Percentiles rank a stretch among this genome's conserved stretches.
phyloP scores from a whole-genome alignment of 30 jellyfish, hydroid and myxozoan genomes.

The Sanderia malayensis region DNA sequence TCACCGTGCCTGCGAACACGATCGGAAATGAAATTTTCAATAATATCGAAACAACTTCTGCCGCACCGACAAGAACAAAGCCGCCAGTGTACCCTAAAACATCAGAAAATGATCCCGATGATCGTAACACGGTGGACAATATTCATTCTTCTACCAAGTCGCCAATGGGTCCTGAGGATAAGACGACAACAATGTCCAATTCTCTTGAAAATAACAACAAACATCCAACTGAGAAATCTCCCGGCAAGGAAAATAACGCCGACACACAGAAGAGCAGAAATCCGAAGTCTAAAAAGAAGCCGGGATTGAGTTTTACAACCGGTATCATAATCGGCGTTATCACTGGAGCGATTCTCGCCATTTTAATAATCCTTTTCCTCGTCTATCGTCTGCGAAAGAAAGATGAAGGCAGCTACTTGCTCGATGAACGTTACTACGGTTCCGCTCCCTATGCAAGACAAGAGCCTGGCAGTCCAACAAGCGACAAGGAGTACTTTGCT shows the following conservation, averaged over 20 bases:
- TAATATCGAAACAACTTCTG: background rate
- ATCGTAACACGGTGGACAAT: slow-evolving; percentile 63
- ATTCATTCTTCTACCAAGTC: slow-evolving; percentile 25
- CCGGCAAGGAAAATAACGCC: slow-evolving; percentile 41
- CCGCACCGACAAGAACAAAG: background rate
- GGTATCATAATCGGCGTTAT: slow-evolving; percentile 94
- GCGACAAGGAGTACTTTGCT: slow-evolving; percentile 65
- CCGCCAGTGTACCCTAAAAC: background rate
- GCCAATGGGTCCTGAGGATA: background rate
- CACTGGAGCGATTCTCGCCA: slow-evolving; percentile 85
- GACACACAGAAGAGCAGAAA: slow-evolving; percentile 10
- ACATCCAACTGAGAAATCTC: slow-evolving; percentile 61
- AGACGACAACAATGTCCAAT: slow-evolving; percentile 1
- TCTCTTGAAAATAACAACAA: background rate
- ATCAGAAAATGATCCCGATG: slow-evolving; percentile 59
- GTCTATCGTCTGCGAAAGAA: slow-evolving; percentile 88
- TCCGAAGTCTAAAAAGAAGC: slow-evolving; percentile 1
- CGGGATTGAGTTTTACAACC: slow-evolving; percentile 64
- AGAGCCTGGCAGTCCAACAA: slow-evolving; percentile 66
- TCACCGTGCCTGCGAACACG: background rate
- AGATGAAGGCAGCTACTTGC: slow-evolving; percentile 86
- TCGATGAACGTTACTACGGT: slow-evolving; percentile 63
- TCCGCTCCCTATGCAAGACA: slow-evolving; percentile 49
- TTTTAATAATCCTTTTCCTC: slow-evolving; percentile 61
- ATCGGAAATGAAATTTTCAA: background rate